Base-by-base conservation (phyloP, 2,113 vertebrate species). In the Chascanopsetta lugubris region DNA sequence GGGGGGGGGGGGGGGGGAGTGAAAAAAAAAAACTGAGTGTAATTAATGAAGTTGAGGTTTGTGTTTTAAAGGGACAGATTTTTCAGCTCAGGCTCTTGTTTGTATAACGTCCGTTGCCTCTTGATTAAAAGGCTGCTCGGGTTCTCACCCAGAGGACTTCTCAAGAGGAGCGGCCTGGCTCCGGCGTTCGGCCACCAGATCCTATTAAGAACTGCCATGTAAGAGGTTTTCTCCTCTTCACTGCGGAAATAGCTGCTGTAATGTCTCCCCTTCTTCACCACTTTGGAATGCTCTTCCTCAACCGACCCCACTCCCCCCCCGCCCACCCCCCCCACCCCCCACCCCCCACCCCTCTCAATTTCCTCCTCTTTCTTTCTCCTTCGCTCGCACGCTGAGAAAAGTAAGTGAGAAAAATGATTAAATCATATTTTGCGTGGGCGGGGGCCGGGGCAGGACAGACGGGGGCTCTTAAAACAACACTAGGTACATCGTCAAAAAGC, bases 381-480 rank as follows among this genome's bases (percentile, higher is more conserved):
- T 24, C n/a, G 59, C 82, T 84, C 75, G 70, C 91, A 90, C 81
- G 89, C 94, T 93, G 90, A 72, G 93, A 88, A 91, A 85, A 93
- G 93, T 93, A 92, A 95, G 94, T 87, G 87, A 88, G 84, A 85
- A 88, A 89, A 89, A 92, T 90, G 90, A 92, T 94, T 90, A 93
- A 92, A 92, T 87, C 36, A 67, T 88, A 71, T 88, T 86, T 90
- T 60, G 24, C 69, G 46, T 21, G 62, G 53, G 60, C 24, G 56
- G 86, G 69, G 69, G 74, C 43, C 21, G 63, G 36, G 59, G 48
- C 65, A 57, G 57, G 63, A 65, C 72, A 79, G 85, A 73, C 69
- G 61, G 79, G 85, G 84, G 79, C 83, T 90, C 85, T 92, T 92
- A 92, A 90, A 92, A 91, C 83, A 93, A 84, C 90, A 90, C 88